Evolutionary conservation across 2,797 vertebrate species (phyloP).

Genomic region (Peromyscus aztecus): DNA sequence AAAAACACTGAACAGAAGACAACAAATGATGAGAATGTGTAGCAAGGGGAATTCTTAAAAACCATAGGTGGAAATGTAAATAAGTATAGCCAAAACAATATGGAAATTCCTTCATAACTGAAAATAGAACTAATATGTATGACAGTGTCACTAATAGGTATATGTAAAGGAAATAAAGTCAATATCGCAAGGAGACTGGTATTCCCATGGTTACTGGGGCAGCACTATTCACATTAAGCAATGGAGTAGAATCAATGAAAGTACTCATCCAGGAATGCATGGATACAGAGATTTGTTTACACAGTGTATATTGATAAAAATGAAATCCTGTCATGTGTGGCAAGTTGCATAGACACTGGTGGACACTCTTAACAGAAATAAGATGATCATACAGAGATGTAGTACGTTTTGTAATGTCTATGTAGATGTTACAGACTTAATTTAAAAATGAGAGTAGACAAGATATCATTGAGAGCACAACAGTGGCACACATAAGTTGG

Average conservation of each 20-base stretch:
- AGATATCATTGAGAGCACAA: background rate
- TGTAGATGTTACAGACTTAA: background rate
- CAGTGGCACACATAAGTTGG: background rate
- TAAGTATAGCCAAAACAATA: background rate
- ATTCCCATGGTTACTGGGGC: background rate
- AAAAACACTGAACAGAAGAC: background rate
- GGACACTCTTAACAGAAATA: background rate
- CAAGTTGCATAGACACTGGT: background rate
- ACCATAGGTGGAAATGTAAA: background rate
- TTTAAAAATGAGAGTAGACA: background rate
- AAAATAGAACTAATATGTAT: background rate
- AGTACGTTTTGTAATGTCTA: background rate
- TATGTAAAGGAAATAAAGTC: background rate
- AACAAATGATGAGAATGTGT: background rate
- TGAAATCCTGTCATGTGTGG: background rate
- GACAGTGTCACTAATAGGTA: background rate
- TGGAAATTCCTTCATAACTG: background rate
- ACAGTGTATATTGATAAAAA: background rate
- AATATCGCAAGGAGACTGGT: background rate
- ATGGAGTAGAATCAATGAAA: background rate
- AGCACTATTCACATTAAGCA: background rate
- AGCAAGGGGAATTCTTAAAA: background rate
- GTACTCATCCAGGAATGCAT: background rate
- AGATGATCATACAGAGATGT: background rate
- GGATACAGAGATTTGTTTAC: background rate